Percentiles rank a stretch among this genome's conserved stretches.
Evolutionary conservation across 1,140 invertebrate genomes (phyloP).

Genomic region (Sitophilus oryzae): DNA sequence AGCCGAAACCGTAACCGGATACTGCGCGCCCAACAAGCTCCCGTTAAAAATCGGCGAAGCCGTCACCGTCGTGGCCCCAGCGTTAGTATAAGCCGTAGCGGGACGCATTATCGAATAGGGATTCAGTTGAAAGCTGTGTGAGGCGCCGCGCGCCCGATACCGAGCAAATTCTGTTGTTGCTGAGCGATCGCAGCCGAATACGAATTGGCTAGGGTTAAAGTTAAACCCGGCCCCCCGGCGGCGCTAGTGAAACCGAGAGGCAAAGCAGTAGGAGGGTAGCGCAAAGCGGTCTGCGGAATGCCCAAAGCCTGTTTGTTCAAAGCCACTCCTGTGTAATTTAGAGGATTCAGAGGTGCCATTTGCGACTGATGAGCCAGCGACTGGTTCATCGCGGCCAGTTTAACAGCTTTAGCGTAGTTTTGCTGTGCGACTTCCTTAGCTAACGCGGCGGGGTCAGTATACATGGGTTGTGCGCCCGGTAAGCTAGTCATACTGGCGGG

Average conservation of each 20-base stretch:
- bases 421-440: constrained; percentile 74
- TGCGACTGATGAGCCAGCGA: constrained; percentile 37
- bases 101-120: constrained; percentile 45
- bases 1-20: constrained; percentile 36
- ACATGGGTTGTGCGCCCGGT: constrained; percentile 29
- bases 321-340: constrained; percentile 73
- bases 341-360: constrained; percentile 50
- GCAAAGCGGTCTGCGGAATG: constrained; percentile 37
- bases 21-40: constrained; percentile 44
- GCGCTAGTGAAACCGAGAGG: constrained; percentile 30
- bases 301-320: constrained; percentile 57
- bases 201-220: constrained; percentile 35
- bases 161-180: constrained; percentile 50
- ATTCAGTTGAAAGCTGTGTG: constrained; percentile 37
- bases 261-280: constrained; percentile 30
- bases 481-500: constrained; percentile 16
- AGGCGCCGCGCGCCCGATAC: constrained; percentile 54
- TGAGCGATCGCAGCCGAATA: constrained; percentile 24
- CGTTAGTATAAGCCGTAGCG: constrained; percentile 35
- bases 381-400: constrained; percentile 52
- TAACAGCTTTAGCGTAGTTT: constrained; percentile 64
- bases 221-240: constrained; percentile 27
- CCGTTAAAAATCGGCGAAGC: constrained; percentile 41
- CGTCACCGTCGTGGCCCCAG: constrained; percentile 44
- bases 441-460: constrained; percentile 52